phyloP scores from a whole-genome alignment of 2,113 vertebrate genomes.

The Campylorhamphus procurvoides region DNA sequence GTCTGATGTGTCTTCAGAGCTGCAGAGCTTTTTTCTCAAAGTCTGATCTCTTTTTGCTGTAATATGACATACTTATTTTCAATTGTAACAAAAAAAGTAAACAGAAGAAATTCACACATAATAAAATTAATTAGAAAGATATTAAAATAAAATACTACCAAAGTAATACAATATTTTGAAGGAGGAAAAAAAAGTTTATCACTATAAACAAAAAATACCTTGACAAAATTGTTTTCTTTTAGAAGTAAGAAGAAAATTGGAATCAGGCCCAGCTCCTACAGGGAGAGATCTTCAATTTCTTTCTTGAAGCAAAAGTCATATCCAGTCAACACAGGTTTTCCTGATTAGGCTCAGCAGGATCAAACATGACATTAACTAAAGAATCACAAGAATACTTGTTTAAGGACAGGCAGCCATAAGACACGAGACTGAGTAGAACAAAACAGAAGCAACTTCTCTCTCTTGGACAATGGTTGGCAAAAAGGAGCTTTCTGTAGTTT shows the following conservation, averaged over 20 bases:
- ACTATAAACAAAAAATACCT: slow-evolving; percentile 1
- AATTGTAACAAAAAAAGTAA: neutral
- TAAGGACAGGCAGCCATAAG: neutral
- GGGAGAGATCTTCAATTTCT: slow-evolving; percentile 1
- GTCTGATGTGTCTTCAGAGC: neutral
- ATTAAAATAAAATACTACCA: neutral
- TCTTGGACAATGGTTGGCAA: neutral
- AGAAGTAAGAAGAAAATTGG: neutral
- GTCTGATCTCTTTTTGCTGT: neutral
- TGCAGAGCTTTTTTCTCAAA: neutral
- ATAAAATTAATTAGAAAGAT: neutral
- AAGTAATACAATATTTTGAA: neutral
- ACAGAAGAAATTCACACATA: neutral
- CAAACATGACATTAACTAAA: neutral
- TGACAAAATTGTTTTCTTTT: neutral
- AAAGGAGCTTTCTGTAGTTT: neutral
- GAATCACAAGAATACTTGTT: slow-evolving; percentile 9
- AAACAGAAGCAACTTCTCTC: neutral
- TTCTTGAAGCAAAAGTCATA: slow-evolving; percentile 22
- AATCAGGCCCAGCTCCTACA: neutral
- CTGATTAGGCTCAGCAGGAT: slow-evolving; percentile 6
- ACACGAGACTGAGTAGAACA: neutral
- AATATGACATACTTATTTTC: neutral
- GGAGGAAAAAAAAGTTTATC: neutral
- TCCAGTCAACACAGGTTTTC: slow-evolving; percentile 1